These are phyloP conservation scores for Chunga burmeisteri DNA, from an alignment of 2,113 vertebrate species.

Conservation along the genomic window DNA sequence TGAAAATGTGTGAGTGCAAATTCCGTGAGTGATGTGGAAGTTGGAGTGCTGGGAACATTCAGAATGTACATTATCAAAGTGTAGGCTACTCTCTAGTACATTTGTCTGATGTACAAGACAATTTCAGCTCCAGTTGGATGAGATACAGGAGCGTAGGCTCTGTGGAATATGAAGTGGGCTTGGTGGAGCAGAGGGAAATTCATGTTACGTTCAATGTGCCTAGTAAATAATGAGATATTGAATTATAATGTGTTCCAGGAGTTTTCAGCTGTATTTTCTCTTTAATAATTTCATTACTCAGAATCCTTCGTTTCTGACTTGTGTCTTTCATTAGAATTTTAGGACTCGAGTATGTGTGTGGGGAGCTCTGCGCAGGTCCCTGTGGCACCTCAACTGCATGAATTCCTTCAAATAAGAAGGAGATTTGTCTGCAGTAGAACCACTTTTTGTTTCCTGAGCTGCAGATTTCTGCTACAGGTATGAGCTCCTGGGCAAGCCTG, in stretches of 20 bases:
- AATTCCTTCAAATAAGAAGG: not conserved
- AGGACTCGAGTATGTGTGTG: not conserved
- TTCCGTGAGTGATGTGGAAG: conserved; percentile 22
- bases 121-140: conserved; percentile 46
- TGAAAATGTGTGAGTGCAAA: conserved; percentile 8
- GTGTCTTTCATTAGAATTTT: conserved; percentile 41
- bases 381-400: not conserved
- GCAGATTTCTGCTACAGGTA: not conserved
- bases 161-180: conserved; percentile 55
- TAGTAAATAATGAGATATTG: conserved; percentile 65
- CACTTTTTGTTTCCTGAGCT: not conserved
- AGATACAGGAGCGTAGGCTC: conserved; percentile 15
- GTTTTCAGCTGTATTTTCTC: conserved; percentile 50
- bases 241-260: conserved; percentile 62
- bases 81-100: conserved; percentile 39
- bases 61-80: conserved; percentile 16
- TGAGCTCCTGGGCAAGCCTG: not conserved
- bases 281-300: conserved; percentile 54
- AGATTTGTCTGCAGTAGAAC: not conserved
- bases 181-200: conserved; percentile 52
- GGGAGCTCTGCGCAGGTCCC: not conserved
- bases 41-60: conserved; percentile 24
- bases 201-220: conserved; percentile 39
- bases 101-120: conserved; percentile 47
- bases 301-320: conserved; percentile 37